Base-by-base conservation (phyloP, 2,888 invertebrate genomes). In the Ophion slaviceki region DNA sequence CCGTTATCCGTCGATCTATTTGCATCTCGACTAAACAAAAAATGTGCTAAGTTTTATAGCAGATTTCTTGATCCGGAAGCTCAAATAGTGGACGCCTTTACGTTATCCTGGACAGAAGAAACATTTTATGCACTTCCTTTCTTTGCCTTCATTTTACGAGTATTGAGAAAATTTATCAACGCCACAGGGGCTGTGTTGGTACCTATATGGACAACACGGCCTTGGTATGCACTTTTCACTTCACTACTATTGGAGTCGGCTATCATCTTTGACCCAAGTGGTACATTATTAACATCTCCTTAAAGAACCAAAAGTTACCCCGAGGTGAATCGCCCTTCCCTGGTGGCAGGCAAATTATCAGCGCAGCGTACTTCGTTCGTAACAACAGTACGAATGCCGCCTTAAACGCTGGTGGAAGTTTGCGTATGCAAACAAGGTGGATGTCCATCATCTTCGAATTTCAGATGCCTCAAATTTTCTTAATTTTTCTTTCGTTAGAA, bases 151-250 rank as follows among this genome's bases (percentile, higher is more conserved):
- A 86, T 92, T 28, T 74, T 87, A 24, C 88, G 84, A 87, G 74
- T 85, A 1, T 62, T 92, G 24, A 24, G 24, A 24, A 24, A 1
- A 24, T 24, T 1, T 24, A 24, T 24, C 24, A 24, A 1, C 24
- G 24, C 24, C 1, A 24, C 24, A 24, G 24, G 90, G 6, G 90
- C 91, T 70, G 74, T 92, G 36, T 88, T 92, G 7, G 90, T 91
- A 2, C 92, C 90, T 20, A 61, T 71, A 8, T 92, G 89, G 91
- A 90, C 88, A 28, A 84, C 88, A 11, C 91, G 91, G 77, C 87
- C 90, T 0, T 92, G 91, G 92, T 92, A 86, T 70, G 91, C 92
- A 1, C 8, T 91, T 6, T 91, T 90, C 72, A 53, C 40, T 14
- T 74, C 78, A 32, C 71, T 88, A n/a, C 67, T 83, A 45, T 24